These are phyloP conservation scores for Leptinotarsa rubiginosa DNA, from an alignment of 2,888 invertebrate species.

Conservation along the genomic window DNA sequence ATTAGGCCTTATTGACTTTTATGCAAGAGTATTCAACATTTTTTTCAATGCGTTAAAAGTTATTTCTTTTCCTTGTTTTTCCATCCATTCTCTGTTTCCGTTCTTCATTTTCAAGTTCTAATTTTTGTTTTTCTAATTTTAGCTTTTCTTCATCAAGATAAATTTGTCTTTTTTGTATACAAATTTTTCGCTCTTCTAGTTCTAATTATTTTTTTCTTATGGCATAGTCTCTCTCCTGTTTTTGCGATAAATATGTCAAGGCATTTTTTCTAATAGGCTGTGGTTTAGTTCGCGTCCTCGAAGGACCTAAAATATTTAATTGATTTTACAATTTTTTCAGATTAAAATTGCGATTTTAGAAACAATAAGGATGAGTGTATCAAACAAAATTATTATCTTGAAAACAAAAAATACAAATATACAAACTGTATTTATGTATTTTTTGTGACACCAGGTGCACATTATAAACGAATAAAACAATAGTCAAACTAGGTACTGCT, in stretches of 20 bases:
- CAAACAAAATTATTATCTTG: not conserved
- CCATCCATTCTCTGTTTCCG: not conserved
- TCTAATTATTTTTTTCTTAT: slow-evolving; percentile 24
- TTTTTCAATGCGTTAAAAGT: not conserved
- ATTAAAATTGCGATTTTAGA: not conserved
- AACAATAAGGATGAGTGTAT: not conserved
- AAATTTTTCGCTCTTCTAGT: slow-evolving; percentile 21
- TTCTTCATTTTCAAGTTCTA: slow-evolving; percentile 4
- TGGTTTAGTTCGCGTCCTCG: not conserved
- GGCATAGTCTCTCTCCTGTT: slow-evolving; percentile 19
- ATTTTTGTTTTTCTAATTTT: slow-evolving; percentile 14
- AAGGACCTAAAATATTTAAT: not conserved
- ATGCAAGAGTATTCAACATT: not conserved
- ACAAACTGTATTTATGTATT: slow-evolving; percentile 3
- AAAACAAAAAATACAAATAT: slow-evolving; percentile 9
- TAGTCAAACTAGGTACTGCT: slow-evolving; percentile 9
- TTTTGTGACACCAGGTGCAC: slow-evolving; percentile 4
- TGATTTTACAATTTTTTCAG: slow-evolving; percentile 3
- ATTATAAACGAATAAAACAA: not conserved
- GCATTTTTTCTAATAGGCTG: slow-evolving; percentile 22
- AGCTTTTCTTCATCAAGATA: slow-evolving; percentile 1
- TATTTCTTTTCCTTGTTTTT: slow-evolving; percentile 8
- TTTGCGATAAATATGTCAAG: slow-evolving; percentile 15
- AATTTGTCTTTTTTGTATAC: slow-evolving; percentile 9
- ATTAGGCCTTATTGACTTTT: not conserved